These are phyloP conservation scores for Chrysomallon squamiferum DNA, from an alignment of 1,140 invertebrate species.

Conservation along the genomic window DNA sequence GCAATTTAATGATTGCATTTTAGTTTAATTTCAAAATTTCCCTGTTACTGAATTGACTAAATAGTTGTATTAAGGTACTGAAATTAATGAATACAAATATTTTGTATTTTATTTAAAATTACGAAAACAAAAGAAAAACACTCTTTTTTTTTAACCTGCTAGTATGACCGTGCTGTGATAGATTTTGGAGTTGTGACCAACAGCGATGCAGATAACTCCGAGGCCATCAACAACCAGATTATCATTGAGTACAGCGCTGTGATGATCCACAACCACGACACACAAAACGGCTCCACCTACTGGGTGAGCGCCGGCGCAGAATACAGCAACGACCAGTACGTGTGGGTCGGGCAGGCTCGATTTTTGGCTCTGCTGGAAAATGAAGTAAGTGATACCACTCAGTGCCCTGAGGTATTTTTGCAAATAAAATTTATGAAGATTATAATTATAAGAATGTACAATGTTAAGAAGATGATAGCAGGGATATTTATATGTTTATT, in stretches of 20 bases:
- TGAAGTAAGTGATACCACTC: slow-evolving; percentile 29
- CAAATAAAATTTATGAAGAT: too few species aligned
- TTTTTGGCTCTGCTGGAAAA: slow-evolving; percentile 19
- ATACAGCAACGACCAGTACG: slow-evolving; percentile 61
- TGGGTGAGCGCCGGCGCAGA: slow-evolving; percentile 65
- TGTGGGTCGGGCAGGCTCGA: slow-evolving; percentile 64
- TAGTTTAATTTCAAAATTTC: too few species aligned
- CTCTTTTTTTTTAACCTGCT: too few species aligned
- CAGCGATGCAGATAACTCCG: slow-evolving; percentile 11
- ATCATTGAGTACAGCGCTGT: slow-evolving; percentile 59
- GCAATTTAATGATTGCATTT: too few species aligned
- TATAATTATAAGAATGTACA: too few species aligned
- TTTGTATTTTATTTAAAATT: too few species aligned
- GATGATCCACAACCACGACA: slow-evolving; percentile 55
- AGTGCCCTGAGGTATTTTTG: background rate
- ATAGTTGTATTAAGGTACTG: too few species aligned
- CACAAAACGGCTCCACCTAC: slow-evolving; percentile 37
- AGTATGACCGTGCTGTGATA: slow-evolving; percentile 64
- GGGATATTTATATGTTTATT: too few species aligned
- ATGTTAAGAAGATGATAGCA: too few species aligned
- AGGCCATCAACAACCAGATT: slow-evolving; percentile 25
- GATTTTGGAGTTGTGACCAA: slow-evolving; percentile 62
- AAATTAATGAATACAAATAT: too few species aligned
- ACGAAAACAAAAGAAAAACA: too few species aligned
- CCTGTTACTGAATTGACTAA: too few species aligned